Base-by-base conservation (phyloP, 2,888 invertebrate species). In the Rotaria magnacalcarata region DNA sequence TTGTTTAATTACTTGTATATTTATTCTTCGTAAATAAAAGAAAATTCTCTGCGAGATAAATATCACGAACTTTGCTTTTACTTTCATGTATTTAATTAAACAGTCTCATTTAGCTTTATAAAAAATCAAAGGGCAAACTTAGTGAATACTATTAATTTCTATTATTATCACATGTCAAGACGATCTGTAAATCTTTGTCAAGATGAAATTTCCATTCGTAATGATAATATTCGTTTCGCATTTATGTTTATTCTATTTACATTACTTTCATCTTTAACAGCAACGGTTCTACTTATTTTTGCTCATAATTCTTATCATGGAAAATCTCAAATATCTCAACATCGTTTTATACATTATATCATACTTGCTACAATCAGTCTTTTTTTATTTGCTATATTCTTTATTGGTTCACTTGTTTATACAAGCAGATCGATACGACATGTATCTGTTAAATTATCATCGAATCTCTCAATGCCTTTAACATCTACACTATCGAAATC, bases 191-290 rank as follows among this genome's bases (percentile, higher is more conserved):
- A 16, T 27, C 16, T 34, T 67, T 67, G 67, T 34, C 16, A 41
- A 19, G 19, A 67, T 67, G 67, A 67, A 41, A 16, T 67, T 34
- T 67, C 67, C 16, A 34, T 80, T 80, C 47, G n/a, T 47, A 24
- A 47, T 80, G 80, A 80, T 24, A 21, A 80, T 47, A n/a, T 8
- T 80, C 80, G 80, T n/a, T 80, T 80, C 47, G 43, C 80, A 43
- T 47, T 47, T 24, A 80, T 80, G 80, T 80, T 80, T 80, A 80
- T 80, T 47, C 11, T 80, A 80, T 80, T 80, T 80, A 47, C 80
- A 47, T 80, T 80, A 24, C n/a, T 80, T 0, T 47, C 80, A 80
- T 80, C 24, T 47, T 14, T 47, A 43, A 80, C 47, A 43, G 47
- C 80, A 47, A 47, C 47, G 7, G 8, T 43, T 43, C 11, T 80